These are phyloP conservation scores for Elgonia sp. DNA, from an alignment of 2,888 invertebrate species.

Conservation along the genomic window DNA sequence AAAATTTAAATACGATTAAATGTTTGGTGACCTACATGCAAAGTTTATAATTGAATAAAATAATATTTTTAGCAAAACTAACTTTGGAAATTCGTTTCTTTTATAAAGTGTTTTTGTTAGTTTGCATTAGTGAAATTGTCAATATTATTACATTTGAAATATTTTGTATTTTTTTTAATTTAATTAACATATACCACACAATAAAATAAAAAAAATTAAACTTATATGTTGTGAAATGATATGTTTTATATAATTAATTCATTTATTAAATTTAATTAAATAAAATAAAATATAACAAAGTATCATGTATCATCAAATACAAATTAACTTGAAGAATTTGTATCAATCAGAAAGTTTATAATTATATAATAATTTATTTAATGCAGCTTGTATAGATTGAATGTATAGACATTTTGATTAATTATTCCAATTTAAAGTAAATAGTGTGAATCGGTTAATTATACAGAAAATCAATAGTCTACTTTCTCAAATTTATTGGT, in stretches of 20 bases:
- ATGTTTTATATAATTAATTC: too few species aligned
- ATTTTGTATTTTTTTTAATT: too few species aligned
- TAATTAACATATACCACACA: too few species aligned
- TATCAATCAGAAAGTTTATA: neutral
- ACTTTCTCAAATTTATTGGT: too few species aligned
- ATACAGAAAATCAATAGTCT: neutral
- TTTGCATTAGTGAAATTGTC: neutral
- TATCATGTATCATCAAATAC: too few species aligned
- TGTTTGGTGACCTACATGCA: constrained; percentile 8
- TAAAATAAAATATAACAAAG: too few species aligned
- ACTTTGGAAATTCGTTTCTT: neutral
- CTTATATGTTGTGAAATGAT: too few species aligned
- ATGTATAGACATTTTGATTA: neutral
- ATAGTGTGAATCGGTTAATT: constrained; percentile 7
- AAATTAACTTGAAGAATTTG: too few species aligned
- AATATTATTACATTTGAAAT: neutral
- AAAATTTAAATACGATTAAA: constrained; percentile 15
- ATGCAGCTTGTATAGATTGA: neutral
- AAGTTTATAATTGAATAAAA: constrained; percentile 11
- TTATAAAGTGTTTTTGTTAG: neutral
- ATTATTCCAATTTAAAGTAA: neutral
- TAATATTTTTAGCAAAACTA: neutral
- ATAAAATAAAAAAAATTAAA: too few species aligned
- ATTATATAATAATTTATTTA: neutral
- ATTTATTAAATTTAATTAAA: too few species aligned